A percentile compares a stretch with the other conserved stretches of the same genome.
phyloP scores from a whole-genome alignment of 2,113 vertebrate genomes.

The Ancistrus triradiatus region DNA sequence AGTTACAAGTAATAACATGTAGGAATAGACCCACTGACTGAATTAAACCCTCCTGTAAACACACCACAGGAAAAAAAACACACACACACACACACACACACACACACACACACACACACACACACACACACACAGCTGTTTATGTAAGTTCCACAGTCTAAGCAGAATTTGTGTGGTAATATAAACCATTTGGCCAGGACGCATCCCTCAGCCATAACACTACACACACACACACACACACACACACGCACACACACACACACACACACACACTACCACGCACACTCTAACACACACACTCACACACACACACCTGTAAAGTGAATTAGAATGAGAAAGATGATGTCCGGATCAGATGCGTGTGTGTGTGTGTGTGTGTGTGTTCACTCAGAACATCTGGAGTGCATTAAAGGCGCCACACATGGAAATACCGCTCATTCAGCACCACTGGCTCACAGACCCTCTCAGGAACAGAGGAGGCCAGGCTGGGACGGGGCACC shows the following conservation, averaged over 20 bases:
- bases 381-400: constrained; percentile 68
- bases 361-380: not conserved
- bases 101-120: not conserved
- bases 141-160: constrained; percentile 25
- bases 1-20: no score
- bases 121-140: constrained; percentile 3
- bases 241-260: no score
- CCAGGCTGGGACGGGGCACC: no score
- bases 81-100: constrained; percentile 9
- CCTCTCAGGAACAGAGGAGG: no score
- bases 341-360: not conserved
- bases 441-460: no score
- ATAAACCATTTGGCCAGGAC: constrained; percentile 11
- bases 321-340: constrained; percentile 5
- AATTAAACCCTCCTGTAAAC: not conserved
- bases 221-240: constrained; percentile 5
- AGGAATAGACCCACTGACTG: not conserved
- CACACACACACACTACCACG: not conserved
- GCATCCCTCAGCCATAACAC: not conserved
- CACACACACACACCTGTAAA: not conserved
- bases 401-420: constrained; percentile 63
- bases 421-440: constrained; percentile 28
- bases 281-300: not conserved
- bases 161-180: not conserved
- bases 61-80: no score